These are phyloP conservation scores for Toxonevra muliebris DNA, from an alignment of 2,888 invertebrate genomes.

Conservation along the genomic window DNA sequence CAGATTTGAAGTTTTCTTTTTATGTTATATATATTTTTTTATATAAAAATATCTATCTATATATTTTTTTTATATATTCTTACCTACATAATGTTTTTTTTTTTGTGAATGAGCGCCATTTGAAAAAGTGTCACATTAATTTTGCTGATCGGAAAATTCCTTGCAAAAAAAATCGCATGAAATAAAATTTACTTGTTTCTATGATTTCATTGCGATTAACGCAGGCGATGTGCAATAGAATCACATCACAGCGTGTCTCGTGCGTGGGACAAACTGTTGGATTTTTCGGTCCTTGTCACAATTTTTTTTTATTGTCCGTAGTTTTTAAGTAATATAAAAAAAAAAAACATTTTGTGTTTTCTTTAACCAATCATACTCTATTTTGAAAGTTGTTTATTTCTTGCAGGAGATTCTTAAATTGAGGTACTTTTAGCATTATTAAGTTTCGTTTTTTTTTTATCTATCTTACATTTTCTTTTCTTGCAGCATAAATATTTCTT, in stretches of 20 bases:
- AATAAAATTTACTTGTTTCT: neutral
- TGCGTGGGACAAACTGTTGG: conserved; percentile 58
- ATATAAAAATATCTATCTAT: too few species aligned
- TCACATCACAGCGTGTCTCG: conserved; percentile 56
- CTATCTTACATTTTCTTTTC: neutral
- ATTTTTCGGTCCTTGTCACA: conserved; percentile 65
- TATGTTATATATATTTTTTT: too few species aligned
- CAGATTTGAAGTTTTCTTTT: too few species aligned
- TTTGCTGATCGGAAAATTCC: conserved; percentile 66
- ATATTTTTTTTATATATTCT: too few species aligned
- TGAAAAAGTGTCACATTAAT: conserved; percentile 61
- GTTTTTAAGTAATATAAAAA: neutral
- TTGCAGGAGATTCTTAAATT: neutral
- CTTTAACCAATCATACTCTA: too few species aligned
- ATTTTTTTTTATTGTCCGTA: conserved; percentile 8
- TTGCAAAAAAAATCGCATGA: conserved; percentile 49
- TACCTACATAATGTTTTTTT: too few species aligned
- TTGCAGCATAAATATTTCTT: too few species aligned
- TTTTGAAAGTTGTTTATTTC: neutral
- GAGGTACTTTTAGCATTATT: neutral
- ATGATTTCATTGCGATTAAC: conserved; percentile 31
- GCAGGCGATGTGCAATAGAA: conserved; percentile 59
- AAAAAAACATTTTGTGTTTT: neutral
- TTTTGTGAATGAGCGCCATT: too few species aligned
- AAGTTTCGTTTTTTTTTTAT: neutral